Evolutionary conservation across 2,797 vertebrate species (phyloP).

Genomic region (Limnodromus scolopaceus): DNA sequence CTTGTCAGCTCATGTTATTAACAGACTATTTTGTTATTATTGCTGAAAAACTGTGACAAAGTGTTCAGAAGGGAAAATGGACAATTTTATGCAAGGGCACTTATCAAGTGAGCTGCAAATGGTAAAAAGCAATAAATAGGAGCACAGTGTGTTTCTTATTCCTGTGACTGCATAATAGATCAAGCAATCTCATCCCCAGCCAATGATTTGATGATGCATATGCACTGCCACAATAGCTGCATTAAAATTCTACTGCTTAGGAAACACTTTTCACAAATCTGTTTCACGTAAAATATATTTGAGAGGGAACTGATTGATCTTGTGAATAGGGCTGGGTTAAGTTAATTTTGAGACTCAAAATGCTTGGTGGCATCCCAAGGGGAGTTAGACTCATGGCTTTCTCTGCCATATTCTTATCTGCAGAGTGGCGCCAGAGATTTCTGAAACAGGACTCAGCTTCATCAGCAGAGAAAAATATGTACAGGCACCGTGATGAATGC

Average conservation of each 20-base stretch:
- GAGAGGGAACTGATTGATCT: not conserved
- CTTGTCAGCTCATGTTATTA: not conserved
- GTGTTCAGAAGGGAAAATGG: not conserved
- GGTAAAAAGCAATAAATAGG: not conserved
- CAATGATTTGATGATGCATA: not conserved
- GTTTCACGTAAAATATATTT: not conserved
- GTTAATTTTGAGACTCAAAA: slow-evolving; percentile 16
- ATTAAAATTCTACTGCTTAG: not conserved
- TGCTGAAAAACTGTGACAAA: not conserved
- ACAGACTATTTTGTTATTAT: not conserved
- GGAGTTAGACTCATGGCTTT: not conserved
- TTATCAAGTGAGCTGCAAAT: not conserved
- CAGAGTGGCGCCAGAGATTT: not conserved
- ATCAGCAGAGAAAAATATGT: not conserved
- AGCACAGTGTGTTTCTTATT: not conserved
- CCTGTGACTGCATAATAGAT: not conserved
- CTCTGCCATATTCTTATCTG: not conserved
- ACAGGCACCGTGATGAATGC: not conserved
- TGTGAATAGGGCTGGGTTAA: not conserved
- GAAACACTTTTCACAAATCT: not conserved
- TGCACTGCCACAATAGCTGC: not conserved
- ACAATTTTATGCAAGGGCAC: not conserved
- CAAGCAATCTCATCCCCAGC: not conserved
- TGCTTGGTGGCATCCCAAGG: not conserved
- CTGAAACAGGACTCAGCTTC: not conserved